Conservation (phyloP, 2,797 vertebrate genomes). For the Liparis tanakae region DNA sequence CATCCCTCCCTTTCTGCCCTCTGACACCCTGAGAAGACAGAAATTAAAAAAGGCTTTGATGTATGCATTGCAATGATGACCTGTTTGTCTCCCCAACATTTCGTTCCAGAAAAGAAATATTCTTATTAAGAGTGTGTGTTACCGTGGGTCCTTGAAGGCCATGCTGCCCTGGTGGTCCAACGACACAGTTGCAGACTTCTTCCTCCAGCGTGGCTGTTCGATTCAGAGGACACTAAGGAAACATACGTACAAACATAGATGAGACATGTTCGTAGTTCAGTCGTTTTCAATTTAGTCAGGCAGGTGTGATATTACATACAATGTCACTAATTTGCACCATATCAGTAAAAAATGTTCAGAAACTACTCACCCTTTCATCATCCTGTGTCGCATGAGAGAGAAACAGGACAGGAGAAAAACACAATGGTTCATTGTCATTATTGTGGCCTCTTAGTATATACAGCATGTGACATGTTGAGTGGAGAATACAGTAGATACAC, state of each 20-base stretch:
- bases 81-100: background rate
- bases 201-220: slow-evolving; percentile 66
- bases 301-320: background rate
- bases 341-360: background rate
- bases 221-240: slow-evolving; percentile 80
- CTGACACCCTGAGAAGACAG: slow-evolving; percentile 70
- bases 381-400: slow-evolving; percentile 74
- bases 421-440: slow-evolving; percentile 1
- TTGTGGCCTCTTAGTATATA: background rate
- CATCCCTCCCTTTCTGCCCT: slow-evolving; percentile 78
- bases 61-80: background rate
- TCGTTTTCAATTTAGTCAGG: background rate
- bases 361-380: slow-evolving; percentile 84
- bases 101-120: background rate
- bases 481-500: background rate
- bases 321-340: background rate
- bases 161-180: slow-evolving; percentile 70
- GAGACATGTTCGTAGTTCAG: too few species aligned
- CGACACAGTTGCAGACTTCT: slow-evolving; percentile 76
- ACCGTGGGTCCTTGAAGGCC: slow-evolving; percentile 79
- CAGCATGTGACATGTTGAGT: background rate
- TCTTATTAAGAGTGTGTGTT: slow-evolving; percentile 14
- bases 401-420: slow-evolving; percentile 27
- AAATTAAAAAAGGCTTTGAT: slow-evolving; percentile 6
- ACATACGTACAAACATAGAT: slow-evolving; percentile 5